Conservation (phyloP, 2,888 invertebrate genomes). For the Parelbella ahira region DNA sequence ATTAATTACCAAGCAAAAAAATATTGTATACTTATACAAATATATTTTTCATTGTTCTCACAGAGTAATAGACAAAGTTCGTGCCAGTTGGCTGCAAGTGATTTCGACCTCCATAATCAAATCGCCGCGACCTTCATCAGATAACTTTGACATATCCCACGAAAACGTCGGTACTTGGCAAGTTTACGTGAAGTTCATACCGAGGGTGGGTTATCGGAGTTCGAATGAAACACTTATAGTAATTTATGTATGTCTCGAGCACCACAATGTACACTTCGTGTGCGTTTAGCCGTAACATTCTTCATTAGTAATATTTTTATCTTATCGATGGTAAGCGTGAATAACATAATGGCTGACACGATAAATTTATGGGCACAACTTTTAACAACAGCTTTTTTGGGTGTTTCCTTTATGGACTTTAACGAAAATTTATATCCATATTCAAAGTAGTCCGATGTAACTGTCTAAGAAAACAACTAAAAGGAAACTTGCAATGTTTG, state of each 20-base stretch:
- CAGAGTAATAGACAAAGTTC: slow-evolving; percentile 52
- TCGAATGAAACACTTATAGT: slow-evolving; percentile 63
- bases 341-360: slow-evolving; percentile 16
- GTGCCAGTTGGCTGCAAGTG: slow-evolving; percentile 53
- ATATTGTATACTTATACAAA: slow-evolving; percentile 13
- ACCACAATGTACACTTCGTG: slow-evolving; percentile 26
- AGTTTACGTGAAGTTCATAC: slow-evolving; percentile 52
- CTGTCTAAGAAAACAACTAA: no score
- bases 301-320: slow-evolving; percentile 29
- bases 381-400: no score
- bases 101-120: slow-evolving; percentile 58
- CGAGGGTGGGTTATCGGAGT: slow-evolving; percentile 60
- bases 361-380: no score
- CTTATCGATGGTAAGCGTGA: slow-evolving; percentile 28
- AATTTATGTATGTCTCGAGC: slow-evolving; percentile 59
- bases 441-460: no score
- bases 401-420: no score
- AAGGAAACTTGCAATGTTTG: no score
- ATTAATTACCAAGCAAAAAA: no score
- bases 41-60: slow-evolving; percentile 42
- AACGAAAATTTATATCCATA: no score
- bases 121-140: slow-evolving; percentile 59
- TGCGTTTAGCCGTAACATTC: slow-evolving; percentile 27
- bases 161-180: slow-evolving; percentile 42
- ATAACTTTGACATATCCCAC: slow-evolving; percentile 66